phyloP scores from a whole-genome alignment of 2,888 invertebrate genomes.

The Chrysodeixis includens region DNA sequence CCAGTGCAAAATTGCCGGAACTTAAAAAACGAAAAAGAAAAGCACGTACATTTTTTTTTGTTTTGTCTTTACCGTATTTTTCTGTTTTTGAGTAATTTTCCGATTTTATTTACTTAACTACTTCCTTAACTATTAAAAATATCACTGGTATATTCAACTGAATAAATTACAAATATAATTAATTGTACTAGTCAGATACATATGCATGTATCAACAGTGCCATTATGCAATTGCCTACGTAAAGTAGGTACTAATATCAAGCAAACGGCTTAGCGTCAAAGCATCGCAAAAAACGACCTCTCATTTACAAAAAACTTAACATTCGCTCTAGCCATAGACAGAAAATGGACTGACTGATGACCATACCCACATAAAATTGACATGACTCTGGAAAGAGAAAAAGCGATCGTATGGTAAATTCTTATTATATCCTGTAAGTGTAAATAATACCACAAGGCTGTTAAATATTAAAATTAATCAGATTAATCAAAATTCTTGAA shows the following conservation, averaged over 20 bases:
- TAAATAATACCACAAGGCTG: no score
- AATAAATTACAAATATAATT: background rate
- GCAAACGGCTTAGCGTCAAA: background rate
- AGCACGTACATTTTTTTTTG: background rate
- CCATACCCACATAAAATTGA: no score
- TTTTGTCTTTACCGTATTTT: background rate
- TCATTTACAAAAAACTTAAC: background rate
- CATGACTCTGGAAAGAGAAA: no score
- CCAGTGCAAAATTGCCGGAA: background rate
- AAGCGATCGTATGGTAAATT: no score
- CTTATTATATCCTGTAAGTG: no score
- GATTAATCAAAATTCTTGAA: no score
- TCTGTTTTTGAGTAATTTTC: background rate
- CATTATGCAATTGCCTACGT: background rate
- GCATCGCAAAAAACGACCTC: background rate
- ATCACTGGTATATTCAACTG: constrained; percentile 1
- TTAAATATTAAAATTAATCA: no score
- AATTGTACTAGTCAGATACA: constrained; percentile 12
- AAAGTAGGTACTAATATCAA: background rate
- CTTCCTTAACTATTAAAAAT: background rate
- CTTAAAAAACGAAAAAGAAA: background rate
- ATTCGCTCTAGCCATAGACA: background rate
- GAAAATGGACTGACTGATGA: no score
- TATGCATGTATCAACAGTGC: background rate
- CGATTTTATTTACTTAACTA: background rate